Percentiles rank a stretch among this genome's conserved stretches.
Evolutionary conservation across 2,888 invertebrate genomes (phyloP).

Genomic region (Xestia xanthographa): DNA sequence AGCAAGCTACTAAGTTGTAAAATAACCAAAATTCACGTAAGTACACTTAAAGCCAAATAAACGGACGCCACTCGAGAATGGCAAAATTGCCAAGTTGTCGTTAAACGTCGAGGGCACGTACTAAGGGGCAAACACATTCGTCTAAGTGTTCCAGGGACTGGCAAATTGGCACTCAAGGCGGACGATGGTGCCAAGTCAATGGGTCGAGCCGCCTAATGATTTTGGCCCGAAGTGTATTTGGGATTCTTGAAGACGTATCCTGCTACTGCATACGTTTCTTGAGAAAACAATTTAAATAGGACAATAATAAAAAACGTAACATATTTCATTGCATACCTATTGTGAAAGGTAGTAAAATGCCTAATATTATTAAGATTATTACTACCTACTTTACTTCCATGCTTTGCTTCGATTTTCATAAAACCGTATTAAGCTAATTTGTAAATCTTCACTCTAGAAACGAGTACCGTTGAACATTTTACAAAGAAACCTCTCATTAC

Average conservation of each 20-base stretch:
- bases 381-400: neutral
- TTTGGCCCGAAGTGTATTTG: constrained; percentile 67
- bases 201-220: constrained; percentile 72
- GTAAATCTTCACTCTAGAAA: too few relatives aligned
- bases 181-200: constrained; percentile 68
- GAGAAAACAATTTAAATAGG: neutral
- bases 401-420: neutral
- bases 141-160: constrained; percentile 81
- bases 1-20: neutral
- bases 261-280: neutral
- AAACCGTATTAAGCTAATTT: neutral
- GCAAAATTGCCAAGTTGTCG: constrained; percentile 82
- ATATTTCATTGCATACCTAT: neutral
- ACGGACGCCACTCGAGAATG: constrained; percentile 74
- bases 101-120: constrained; percentile 64
- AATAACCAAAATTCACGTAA: constrained; percentile 30
- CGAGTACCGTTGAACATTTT: too few relatives aligned
- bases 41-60: constrained; percentile 64
- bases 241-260: constrained; percentile 26
- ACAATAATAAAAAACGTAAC: neutral
- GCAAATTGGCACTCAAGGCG: constrained; percentile 86
- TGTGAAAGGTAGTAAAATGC: neutral
- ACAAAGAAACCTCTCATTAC: neutral
- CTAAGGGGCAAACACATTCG: constrained; percentile 83
- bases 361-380: neutral